Evolutionary conservation across 2,797 vertebrate species (phyloP).

Genomic region (Borostomias antarcticus): DNA sequence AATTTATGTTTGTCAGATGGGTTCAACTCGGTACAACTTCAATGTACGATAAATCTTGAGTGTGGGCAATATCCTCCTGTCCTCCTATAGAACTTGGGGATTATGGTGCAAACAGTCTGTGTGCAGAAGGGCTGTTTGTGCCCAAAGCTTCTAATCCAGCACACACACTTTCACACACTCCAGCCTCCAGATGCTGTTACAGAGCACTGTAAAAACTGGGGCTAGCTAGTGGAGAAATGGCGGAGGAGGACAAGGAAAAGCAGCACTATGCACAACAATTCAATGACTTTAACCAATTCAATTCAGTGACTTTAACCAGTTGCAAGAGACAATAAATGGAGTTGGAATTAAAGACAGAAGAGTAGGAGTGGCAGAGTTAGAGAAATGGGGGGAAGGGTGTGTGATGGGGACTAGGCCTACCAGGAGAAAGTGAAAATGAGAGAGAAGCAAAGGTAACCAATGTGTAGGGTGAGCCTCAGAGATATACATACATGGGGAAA

Average conservation of each 20-base stretch:
- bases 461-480: no score
- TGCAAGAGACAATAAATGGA: no score
- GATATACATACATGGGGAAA: no score
- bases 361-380: background rate
- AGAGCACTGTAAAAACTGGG: conserved; percentile 12
- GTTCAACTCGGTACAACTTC: background rate
- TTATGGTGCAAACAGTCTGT: conserved; percentile 1
- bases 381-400: background rate
- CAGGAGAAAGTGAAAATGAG: background rate
- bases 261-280: no score
- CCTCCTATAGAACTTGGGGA: background rate
- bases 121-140: conserved; percentile 14
- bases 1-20: conserved; percentile 4
- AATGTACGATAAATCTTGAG: background rate
- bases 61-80: background rate
- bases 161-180: background rate
- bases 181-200: conserved; percentile 26
- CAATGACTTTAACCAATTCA: no score
- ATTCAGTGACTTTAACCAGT: no score
- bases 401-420: background rate
- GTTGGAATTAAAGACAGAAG: background rate
- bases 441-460: background rate
- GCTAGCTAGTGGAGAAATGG: background rate
- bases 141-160: conserved; percentile 19
- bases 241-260: background rate